These are phyloP conservation scores for Cyrtonyx montezumae DNA, from an alignment of 2,113 vertebrate species.

Conservation along the genomic window DNA sequence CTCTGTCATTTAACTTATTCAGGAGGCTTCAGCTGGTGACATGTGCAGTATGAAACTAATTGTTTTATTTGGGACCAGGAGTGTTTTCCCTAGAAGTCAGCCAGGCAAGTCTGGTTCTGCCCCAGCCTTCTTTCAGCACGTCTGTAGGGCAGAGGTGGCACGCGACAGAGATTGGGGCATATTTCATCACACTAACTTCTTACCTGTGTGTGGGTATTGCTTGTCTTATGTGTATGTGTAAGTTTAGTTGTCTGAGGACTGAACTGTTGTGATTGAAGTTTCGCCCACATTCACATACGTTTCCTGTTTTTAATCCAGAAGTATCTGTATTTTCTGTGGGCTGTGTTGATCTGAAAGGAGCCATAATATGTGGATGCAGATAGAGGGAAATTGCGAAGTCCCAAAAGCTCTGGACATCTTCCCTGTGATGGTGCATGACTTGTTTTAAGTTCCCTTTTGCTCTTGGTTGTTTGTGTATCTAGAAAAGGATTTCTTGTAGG, in stretches of 20 bases:
- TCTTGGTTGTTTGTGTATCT: background rate
- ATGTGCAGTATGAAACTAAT: background rate
- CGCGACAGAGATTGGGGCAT: rapidly evolving
- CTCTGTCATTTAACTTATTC: background rate
- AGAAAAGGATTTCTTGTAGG: background rate
- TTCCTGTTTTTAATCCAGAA: background rate
- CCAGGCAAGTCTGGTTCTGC: background rate
- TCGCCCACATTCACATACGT: no score
- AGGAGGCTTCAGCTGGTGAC: background rate
- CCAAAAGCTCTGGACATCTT: background rate
- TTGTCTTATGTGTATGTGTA: background rate
- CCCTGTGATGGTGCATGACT: background rate
- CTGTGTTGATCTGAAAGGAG: background rate
- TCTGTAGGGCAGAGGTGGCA: background rate
- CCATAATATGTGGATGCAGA: background rate
- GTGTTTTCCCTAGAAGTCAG: background rate
- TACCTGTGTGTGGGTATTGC: background rate
- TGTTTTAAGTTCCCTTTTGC: background rate
- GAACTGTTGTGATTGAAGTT: background rate
- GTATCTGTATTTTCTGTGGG: background rate
- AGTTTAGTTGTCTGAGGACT: background rate
- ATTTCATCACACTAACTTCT: background rate
- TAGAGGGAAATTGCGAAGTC: background rate
- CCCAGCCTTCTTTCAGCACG: no score
- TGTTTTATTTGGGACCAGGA: background rate